Percentiles rank a stretch among this genome's conserved stretches.
Conservation (phyloP, 2,888 invertebrate genomes). For the Microchrysa polita region DNA sequence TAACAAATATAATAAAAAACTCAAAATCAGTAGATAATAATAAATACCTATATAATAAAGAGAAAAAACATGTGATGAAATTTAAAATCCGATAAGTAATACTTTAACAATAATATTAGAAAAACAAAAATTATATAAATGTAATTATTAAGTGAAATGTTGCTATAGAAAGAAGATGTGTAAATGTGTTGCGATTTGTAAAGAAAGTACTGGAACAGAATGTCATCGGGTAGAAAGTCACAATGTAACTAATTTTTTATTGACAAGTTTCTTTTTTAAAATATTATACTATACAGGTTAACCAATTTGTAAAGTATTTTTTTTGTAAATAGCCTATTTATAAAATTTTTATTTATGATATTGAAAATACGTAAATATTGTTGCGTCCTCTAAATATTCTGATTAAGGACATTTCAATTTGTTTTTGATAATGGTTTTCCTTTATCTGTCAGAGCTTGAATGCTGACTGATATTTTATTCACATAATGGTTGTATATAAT, state of each 20-base stretch:
- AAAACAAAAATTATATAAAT: neutral
- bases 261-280: too few species aligned
- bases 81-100: conserved; percentile 19
- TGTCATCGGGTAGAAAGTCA: neutral
- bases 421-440: too few species aligned
- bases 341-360: too few species aligned
- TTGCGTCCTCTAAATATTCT: too few species aligned
- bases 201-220: neutral
- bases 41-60: conserved; percentile 2
- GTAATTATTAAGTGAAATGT: neutral
- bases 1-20: neutral
- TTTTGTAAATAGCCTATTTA: too few species aligned
- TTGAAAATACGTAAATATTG: too few species aligned
- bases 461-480: neutral
- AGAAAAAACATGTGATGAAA: conserved; percentile 17
- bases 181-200: conserved; percentile 1
- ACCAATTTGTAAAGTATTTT: too few species aligned
- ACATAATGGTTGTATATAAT: too few species aligned
- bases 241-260: too few species aligned
- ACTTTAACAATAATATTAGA: neutral
- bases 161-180: neutral
- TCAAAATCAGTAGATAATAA: neutral
- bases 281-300: too few species aligned
- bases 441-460: neutral
- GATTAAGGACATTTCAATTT: too few species aligned